These are phyloP conservation scores for Hippoglossus hippoglossus DNA, from an alignment of 2,797 vertebrate species.

Conservation along the genomic window DNA sequence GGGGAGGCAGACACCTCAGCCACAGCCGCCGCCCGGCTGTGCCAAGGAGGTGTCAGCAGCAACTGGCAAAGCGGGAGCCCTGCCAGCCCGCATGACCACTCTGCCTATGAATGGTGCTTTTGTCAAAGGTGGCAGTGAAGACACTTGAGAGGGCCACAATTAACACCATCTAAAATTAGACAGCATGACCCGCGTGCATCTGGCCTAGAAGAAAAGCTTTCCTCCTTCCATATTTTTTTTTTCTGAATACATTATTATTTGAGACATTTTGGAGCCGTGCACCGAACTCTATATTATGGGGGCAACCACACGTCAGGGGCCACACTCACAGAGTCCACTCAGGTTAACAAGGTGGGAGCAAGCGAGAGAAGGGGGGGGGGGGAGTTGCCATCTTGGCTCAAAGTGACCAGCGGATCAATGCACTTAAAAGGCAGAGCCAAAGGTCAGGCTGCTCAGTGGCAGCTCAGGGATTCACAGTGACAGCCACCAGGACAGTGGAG, in stretches of 20 bases:
- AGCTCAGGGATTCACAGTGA: conserved; percentile 71
- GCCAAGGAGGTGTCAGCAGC: conserved; percentile 81
- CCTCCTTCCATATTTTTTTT: background rate
- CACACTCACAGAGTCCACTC: conserved; percentile 34
- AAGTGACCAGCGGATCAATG: conserved; percentile 80
- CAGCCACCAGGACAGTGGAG: conserved; percentile 46
- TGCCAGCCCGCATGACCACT: conserved; percentile 69
- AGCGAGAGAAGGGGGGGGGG: conserved; percentile 26
- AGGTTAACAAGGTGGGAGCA: conserved; percentile 60
- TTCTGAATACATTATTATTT: conserved; percentile 25
- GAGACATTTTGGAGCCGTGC: conserved; percentile 5
- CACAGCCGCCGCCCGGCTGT: conserved; percentile 41
- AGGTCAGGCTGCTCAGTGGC: conserved; percentile 77
- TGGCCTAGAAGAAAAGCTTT: conserved; percentile 28
- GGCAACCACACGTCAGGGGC: conserved; percentile 39
- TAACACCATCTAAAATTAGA: conserved; percentile 87
- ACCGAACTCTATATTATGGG: conserved; percentile 17
- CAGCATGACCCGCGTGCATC: conserved; percentile 59
- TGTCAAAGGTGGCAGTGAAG: conserved; percentile 85
- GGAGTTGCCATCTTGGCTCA: conserved; percentile 64
- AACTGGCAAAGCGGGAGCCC: conserved; percentile 78
- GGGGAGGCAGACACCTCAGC: conserved; percentile 50
- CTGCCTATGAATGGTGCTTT: conserved; percentile 73
- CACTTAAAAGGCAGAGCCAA: conserved; percentile 79
- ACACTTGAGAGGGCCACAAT: conserved; percentile 85